These are phyloP conservation scores for Poecilus cupreus DNA, from an alignment of 2,888 invertebrate species.

Conservation along the genomic window DNA sequence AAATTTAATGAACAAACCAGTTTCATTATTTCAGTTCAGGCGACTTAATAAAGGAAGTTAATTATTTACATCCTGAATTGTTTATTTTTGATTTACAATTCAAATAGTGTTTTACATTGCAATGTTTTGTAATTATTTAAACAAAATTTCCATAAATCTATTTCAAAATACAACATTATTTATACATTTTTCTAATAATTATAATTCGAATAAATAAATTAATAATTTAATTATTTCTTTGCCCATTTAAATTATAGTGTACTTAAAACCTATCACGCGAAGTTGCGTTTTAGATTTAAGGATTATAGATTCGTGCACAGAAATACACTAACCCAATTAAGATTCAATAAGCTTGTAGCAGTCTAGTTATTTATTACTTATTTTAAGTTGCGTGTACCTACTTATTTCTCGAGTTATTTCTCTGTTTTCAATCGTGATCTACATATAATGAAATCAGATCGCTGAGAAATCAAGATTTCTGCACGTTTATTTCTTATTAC, in stretches of 20 bases:
- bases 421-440: background rate
- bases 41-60: conserved; percentile 40
- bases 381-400: background rate
- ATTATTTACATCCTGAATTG: conserved; percentile 33
- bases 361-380: background rate
- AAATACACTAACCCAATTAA: background rate
- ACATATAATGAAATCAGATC: conserved; percentile 10
- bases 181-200: no score
- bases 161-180: no score
- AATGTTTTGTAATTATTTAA: conserved; percentile 3
- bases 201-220: no score
- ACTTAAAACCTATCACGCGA: background rate
- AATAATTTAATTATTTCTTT: no score
- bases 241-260: no score
- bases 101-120: background rate
- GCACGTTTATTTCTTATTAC: background rate
- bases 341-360: background rate
- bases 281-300: background rate
- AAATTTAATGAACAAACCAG: conserved; percentile 33
- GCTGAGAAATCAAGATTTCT: background rate
- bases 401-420: background rate
- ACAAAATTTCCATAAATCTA: background rate
- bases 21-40: conserved; percentile 21
- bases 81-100: conserved; percentile 31
- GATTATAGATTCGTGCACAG: background rate